Base-by-base conservation (phyloP, 2,113 vertebrate genomes). In the Otus sunia region DNA sequence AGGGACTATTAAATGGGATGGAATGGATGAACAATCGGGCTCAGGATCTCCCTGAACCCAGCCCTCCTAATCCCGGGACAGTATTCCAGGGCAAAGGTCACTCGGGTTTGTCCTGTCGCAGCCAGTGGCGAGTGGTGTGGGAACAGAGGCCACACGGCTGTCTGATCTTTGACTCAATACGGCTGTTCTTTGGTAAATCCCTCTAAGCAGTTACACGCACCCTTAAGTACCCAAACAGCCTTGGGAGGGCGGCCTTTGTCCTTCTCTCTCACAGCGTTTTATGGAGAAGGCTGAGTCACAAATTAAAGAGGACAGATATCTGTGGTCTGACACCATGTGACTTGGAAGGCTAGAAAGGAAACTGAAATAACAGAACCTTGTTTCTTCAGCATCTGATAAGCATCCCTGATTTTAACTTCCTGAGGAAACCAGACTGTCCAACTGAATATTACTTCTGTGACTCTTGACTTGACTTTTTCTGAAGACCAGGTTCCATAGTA, bases 391-490 rank as follows among this genome's bases (percentile, higher is more conserved):
- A 99, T 99, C 91, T 97, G 96, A 97, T 99, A 99, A 22, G 99
- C 99, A 41, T 99, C 98, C 85, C 98, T 98, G 92, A 99, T 98
- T 98, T 99, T 99, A 64, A 98, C 97, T 96, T 99, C 99, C 45
- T 99, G 98, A 90, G 99, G 99, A 72, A 99, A 98, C 99, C 99
- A 99, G 37, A 98, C 98, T 4, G 99, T 99, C 99, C 99, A 99
- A 94, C 99, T 98, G 55, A 99, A 99, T 59, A 99, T 97, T 50
- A 99, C 96, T 98, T 99, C 99, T 1, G 97, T 98, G 95, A 99
- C 97, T 68, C 98, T 98, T 21, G 98, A 97, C 96, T 99, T 99
- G 53, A 99, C 99, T 56, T 95, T 98, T 59, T 98, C 98, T 23
- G 99, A 96, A 67, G 98, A 98, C 98, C 98, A 99, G 26, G 96